These are phyloP conservation scores for Acanthococcus lagerstroemiae DNA, from an alignment of 2,888 invertebrate species.

Conservation along the genomic window DNA sequence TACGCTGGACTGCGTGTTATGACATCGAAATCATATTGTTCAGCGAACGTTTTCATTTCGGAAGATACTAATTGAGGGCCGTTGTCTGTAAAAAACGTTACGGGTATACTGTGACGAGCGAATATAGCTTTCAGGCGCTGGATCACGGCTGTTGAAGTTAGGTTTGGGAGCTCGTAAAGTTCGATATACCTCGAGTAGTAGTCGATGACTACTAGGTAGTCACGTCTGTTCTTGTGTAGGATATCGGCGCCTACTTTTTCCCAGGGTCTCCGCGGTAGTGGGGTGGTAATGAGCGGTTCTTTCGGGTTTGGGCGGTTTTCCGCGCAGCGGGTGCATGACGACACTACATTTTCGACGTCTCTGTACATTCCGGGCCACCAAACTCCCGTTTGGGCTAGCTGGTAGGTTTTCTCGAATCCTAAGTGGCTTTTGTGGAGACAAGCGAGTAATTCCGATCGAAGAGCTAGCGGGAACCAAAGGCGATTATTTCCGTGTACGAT, in stretches of 20 bases:
- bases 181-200: constrained; percentile 24
- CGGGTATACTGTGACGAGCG: not conserved
- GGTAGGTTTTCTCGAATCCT: constrained; percentile 12
- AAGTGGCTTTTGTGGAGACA: constrained; percentile 13
- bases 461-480: not conserved
- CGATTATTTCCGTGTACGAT: not conserved
- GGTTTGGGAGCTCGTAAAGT: not conserved
- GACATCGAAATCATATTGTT: not conserved
- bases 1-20: not conserved
- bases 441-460: constrained; percentile 8
- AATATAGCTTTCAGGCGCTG: not conserved
- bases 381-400: not conserved
- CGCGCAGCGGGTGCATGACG: not conserved
- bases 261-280: not conserved
- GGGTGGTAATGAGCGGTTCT: not conserved
- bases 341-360: not conserved
- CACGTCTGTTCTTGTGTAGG: not conserved
- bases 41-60: not conserved
- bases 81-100: not conserved
- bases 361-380: constrained; percentile 18
- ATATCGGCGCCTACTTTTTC: constrained; percentile 6
- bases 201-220: not conserved
- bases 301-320: constrained; percentile 2
- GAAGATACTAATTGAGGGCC: not conserved
- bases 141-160: not conserved